These are phyloP conservation scores for Salvelinus alpinus DNA, from an alignment of 2,113 vertebrate species.

Conservation along the genomic window DNA sequence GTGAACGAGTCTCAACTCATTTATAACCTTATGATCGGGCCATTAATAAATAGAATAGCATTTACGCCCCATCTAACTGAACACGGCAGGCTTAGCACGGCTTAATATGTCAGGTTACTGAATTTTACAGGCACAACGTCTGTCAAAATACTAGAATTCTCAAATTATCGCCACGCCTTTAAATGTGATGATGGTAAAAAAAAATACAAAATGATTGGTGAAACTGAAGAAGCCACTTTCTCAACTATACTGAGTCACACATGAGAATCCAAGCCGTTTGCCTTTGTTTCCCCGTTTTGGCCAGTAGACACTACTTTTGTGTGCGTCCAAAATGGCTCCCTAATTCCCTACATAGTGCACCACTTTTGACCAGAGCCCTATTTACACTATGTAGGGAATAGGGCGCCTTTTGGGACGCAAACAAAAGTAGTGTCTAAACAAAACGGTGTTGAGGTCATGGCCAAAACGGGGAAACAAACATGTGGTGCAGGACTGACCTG, in stretches of 20 bases:
- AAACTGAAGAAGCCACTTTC: neutral
- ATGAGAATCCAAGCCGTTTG: too few species aligned
- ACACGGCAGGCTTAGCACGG: constrained; percentile 27
- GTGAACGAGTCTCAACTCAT: constrained; percentile 82
- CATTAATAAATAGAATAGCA: constrained; percentile 80
- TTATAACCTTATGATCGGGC: constrained; percentile 85
- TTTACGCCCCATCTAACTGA: constrained; percentile 66
- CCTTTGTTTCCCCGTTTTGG: neutral
- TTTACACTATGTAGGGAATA: too few species aligned
- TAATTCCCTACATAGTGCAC: too few species aligned
- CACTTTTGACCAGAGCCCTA: too few species aligned
- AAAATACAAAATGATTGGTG: neutral
- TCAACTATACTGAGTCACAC: neutral
- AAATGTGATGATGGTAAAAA: neutral
- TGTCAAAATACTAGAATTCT: neutral
- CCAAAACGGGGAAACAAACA: neutral
- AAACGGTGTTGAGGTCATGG: too few species aligned
- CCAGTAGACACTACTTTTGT: too few species aligned
- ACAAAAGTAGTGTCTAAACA: too few species aligned
- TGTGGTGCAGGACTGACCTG: constrained; percentile 70
- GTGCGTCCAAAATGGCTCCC: too few species aligned
- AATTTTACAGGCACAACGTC: constrained; percentile 14
- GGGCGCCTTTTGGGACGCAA: too few species aligned
- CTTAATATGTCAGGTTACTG: constrained; percentile 15
- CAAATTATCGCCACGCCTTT: neutral